A percentile compares a stretch with the other conserved stretches of the same genome.
These are phyloP conservation scores for Meles meles DNA, from an alignment of 2,113 vertebrate genomes.

Conservation along the genomic window DNA sequence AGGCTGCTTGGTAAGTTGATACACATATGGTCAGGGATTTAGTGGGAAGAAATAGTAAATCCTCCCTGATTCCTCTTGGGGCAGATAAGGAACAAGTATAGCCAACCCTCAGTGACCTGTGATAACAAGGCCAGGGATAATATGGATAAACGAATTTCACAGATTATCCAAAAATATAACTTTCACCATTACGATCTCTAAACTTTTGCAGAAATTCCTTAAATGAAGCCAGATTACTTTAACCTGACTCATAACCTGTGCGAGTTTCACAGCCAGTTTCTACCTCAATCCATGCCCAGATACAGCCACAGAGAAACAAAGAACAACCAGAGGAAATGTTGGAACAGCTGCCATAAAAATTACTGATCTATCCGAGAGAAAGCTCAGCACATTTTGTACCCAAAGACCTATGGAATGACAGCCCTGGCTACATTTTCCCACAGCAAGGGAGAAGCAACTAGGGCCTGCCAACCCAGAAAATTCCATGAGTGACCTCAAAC, in stretches of 20 bases:
- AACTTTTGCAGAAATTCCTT: conserved; percentile 51
- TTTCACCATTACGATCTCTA: conserved; percentile 34
- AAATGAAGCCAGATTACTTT: conserved; percentile 45
- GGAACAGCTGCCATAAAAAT: neutral
- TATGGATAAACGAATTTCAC: conserved; percentile 54
- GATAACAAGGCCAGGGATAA: conserved; percentile 54
- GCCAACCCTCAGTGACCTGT: conserved; percentile 34
- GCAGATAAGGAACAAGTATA: conserved; percentile 58
- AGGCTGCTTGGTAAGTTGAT: conserved; percentile 32
- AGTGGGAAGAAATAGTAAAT: conserved; percentile 61
- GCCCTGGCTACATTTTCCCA: neutral
- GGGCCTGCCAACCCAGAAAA: neutral
- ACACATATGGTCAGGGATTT: conserved; percentile 37
- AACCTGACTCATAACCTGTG: neutral
- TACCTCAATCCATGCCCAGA: neutral
- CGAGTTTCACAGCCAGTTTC: neutral
- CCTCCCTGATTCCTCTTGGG: conserved; percentile 9
- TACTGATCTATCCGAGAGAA: neutral
- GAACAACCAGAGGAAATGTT: neutral
- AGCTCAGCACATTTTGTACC: neutral
- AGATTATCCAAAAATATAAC: conserved; percentile 56
- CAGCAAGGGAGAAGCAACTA: neutral
- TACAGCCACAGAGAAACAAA: neutral
- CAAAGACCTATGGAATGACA: neutral
- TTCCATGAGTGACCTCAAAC: neutral